Percentiles rank a stretch among this genome's conserved stretches.
Evolutionary conservation across 2,797 vertebrate species (phyloP).

Genomic region (Macrochelys suwanniensis): DNA sequence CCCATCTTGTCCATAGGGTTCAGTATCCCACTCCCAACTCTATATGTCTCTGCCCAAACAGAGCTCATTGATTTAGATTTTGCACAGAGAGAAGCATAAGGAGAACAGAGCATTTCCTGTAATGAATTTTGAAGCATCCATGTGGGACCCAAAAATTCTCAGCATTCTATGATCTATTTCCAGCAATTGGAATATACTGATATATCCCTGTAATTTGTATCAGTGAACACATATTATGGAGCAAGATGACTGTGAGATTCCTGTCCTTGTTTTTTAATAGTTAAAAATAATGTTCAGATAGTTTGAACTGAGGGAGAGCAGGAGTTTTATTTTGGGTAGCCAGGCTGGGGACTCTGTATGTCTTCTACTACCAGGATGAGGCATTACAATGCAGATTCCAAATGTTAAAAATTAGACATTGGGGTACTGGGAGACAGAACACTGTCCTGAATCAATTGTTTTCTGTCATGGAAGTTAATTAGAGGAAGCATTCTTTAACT

Average conservation of each 20-base stretch:
- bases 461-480: slow-evolving; percentile 10
- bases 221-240: not conserved
- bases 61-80: not conserved
- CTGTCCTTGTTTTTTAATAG: not conserved
- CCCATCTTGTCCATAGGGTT: not conserved
- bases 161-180: not conserved
- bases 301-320: not conserved
- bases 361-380: slow-evolving; percentile 41
- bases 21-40: fast-evolving
- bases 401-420: slow-evolving; percentile 46
- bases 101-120: not conserved
- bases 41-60: fast-evolving
- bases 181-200: not conserved
- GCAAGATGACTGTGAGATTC: not conserved
- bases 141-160: not conserved
- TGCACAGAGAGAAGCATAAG: not conserved
- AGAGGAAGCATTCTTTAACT: slow-evolving; percentile 47
- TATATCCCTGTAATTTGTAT: not conserved
- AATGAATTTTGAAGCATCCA: not conserved
- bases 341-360: slow-evolving; percentile 49
- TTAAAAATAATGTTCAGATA: not conserved
- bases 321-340: slow-evolving; percentile 39
- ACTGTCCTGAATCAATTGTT: not conserved
- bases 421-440: not conserved
- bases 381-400: slow-evolving; percentile 50